phyloP scores from a whole-genome alignment of 1,140 invertebrate species.

The Euwallacea fornicatus region DNA sequence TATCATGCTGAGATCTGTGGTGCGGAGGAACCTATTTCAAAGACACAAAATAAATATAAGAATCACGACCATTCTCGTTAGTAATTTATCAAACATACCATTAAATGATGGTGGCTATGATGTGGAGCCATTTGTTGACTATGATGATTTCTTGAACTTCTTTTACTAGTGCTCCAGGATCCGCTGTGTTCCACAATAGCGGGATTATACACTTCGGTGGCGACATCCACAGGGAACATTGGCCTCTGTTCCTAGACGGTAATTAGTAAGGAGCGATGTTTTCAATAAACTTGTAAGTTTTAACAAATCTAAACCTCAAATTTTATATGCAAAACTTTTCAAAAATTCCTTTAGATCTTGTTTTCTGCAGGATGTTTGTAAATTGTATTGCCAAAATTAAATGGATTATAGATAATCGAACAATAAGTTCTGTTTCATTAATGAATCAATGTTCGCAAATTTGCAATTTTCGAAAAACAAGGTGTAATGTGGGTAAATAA shows the following conservation, averaged over 20 bases:
- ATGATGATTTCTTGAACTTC: constrained; percentile 60
- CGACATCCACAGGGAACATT: constrained; percentile 66
- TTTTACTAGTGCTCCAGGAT: constrained; percentile 55
- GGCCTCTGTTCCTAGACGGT: constrained; percentile 60
- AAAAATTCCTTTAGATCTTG: no score
- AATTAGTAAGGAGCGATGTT: background rate
- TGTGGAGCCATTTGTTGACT: constrained; percentile 44
- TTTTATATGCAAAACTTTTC: no score
- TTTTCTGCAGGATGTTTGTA: no score
- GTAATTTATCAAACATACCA: constrained; percentile 44
- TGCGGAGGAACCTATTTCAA: constrained; percentile 53
- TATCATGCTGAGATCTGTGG: constrained; percentile 62
- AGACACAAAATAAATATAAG: background rate
- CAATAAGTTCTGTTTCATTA: no score
- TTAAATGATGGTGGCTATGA: constrained; percentile 55
- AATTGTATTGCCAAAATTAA: no score
- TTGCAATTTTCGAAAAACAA: no score
- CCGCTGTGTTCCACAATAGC: constrained; percentile 61
- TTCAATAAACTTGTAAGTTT: background rate
- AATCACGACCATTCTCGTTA: background rate
- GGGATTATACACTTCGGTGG: constrained; percentile 56
- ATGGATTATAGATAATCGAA: no score
- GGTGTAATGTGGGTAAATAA: no score
- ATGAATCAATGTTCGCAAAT: no score
- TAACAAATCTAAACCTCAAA: background rate